Conservation (phyloP, 2,888 invertebrate genomes). For the Eurytoma californica region DNA sequence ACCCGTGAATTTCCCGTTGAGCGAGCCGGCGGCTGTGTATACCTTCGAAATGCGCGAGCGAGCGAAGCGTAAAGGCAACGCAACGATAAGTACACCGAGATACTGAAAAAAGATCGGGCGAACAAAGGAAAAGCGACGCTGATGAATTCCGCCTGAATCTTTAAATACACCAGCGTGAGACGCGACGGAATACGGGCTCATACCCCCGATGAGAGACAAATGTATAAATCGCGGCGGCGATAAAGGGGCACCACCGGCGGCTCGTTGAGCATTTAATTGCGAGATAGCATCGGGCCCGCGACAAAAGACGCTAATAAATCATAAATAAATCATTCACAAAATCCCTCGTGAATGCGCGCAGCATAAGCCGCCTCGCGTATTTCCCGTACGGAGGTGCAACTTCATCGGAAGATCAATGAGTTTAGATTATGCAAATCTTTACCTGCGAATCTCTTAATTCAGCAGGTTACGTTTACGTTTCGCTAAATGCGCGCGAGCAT, state of each 20-base stretch:
- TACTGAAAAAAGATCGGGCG: neutral
- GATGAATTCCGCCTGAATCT: too few species aligned
- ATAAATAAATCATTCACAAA: slow-evolving; percentile 9
- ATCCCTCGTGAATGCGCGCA: neutral
- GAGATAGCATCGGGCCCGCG: neutral
- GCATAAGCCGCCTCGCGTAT: neutral
- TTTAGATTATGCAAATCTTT: neutral
- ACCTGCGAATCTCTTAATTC: neutral
- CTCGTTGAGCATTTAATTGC: slow-evolving; percentile 3
- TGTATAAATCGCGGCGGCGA: too few species aligned
- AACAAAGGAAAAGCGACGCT: neutral
- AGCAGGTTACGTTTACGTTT: too few species aligned
- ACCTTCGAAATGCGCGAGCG: neutral
- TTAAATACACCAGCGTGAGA: too few species aligned
- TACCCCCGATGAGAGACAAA: too few species aligned
- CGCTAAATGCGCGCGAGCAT: too few species aligned
- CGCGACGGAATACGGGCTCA: too few species aligned
- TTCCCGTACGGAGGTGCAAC: neutral
- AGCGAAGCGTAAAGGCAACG: slow-evolving; percentile 2
- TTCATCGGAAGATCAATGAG: slow-evolving; percentile 1
- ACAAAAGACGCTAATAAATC: neutral
- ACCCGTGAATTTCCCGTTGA: neutral
- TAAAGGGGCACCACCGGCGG: neutral
- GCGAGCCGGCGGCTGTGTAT: neutral
- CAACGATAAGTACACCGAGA: neutral